phyloP scores from a whole-genome alignment of 2,888 invertebrate species.

The Philonicus albiceps region DNA sequence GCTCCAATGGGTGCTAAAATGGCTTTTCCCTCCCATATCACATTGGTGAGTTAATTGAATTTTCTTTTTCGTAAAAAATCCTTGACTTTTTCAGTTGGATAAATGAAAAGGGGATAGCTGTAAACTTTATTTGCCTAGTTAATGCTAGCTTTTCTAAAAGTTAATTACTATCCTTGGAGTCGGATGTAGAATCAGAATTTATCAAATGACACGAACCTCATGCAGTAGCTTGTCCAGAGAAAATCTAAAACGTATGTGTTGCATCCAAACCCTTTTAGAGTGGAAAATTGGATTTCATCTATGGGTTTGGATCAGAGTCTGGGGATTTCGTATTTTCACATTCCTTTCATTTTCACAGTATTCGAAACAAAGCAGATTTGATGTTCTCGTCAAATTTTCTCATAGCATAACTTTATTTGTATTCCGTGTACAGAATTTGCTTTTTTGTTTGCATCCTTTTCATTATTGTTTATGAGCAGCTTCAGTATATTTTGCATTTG shows the following conservation, averaged over 20 bases:
- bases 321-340: background rate
- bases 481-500: background rate
- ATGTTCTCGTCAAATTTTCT: background rate
- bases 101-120: background rate
- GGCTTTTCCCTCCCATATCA: background rate
- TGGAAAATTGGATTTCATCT: background rate
- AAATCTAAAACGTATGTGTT: background rate
- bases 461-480: background rate
- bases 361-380: background rate
- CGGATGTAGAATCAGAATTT: background rate
- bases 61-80: background rate
- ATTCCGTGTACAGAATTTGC: background rate
- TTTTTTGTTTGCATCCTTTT: background rate
- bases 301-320: background rate
- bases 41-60: background rate
- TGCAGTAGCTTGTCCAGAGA: background rate
- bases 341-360: background rate
- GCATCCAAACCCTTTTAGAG: background rate
- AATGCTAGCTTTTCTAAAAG: background rate
- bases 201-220: background rate
- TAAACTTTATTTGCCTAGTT: background rate
- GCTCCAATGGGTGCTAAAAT: no score
- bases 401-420: background rate
- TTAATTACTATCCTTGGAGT: background rate
- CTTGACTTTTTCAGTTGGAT: background rate